phyloP scores from a whole-genome alignment of 1,140 invertebrate species.

The Galendromus occidentalis region DNA sequence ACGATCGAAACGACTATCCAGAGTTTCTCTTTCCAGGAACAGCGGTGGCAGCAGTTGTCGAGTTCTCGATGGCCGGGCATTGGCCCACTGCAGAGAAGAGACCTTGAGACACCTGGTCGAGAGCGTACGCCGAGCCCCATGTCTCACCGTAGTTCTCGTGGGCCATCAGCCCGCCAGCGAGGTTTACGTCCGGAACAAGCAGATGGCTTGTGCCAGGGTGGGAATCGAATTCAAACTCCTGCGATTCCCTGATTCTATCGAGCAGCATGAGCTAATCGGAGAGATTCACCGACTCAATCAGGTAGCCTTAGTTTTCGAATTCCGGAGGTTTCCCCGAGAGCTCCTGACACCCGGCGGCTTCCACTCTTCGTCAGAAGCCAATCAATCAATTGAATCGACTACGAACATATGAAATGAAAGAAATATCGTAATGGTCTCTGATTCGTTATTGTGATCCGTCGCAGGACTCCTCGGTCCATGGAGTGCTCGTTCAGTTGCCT shows the following conservation, averaged over 20 bases:
- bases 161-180: not conserved
- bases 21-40: no score
- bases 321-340: no score
- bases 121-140: not conserved
- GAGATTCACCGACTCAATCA: not conserved
- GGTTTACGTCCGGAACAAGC: not conserved
- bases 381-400: no score
- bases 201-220: not conserved
- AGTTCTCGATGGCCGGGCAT: not conserved
- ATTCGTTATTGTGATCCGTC: not conserved
- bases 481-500: slow-evolving; percentile 54
- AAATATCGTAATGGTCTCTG: no score
- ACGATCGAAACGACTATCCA: no score
- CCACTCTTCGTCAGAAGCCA: not conserved
- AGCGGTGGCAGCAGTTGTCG: not conserved
- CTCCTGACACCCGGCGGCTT: no score
- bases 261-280: not conserved
- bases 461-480: slow-evolving; percentile 44
- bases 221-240: not conserved
- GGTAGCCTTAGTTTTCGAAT: not conserved
- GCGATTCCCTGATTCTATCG: not conserved
- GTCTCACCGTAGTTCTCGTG: not conserved
- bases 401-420: no score
- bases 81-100: not conserved
- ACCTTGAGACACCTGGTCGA: not conserved